These are phyloP conservation scores for Notarius lentiginosus DNA, from an alignment of 2,113 vertebrate genomes.

Conservation along the genomic window DNA sequence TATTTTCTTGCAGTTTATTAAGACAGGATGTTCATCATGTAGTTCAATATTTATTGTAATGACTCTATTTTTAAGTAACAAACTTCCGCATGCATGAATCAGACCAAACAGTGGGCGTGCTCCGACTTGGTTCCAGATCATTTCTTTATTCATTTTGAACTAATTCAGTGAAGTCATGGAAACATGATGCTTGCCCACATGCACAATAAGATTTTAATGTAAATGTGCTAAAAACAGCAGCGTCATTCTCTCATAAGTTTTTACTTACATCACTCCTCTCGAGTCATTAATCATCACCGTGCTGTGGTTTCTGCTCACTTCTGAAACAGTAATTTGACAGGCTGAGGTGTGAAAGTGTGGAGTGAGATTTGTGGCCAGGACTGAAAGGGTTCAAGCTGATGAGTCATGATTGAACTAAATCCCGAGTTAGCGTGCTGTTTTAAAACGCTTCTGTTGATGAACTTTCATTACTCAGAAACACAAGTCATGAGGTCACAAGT, in stretches of 20 bases:
- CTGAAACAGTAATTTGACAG: constrained; percentile 8
- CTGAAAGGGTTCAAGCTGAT: not conserved
- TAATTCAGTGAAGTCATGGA: not conserved
- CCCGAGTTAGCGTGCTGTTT: not conserved
- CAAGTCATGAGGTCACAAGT: not conserved
- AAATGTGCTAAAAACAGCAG: not conserved
- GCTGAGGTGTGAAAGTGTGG: constrained; percentile 2
- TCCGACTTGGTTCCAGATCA: not conserved
- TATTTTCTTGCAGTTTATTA: not conserved
- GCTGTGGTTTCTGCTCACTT: not conserved
- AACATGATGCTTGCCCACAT: no score
- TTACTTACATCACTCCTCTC: not conserved
- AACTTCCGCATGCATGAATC: not conserved
- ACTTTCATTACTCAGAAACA: constrained; percentile 10
- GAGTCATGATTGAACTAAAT: constrained; percentile 8
- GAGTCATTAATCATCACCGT: constrained; percentile 1
- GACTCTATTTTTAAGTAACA: not conserved
- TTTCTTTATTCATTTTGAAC: not conserved
- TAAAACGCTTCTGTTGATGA: constrained; percentile 1
- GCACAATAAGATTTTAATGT: not conserved
- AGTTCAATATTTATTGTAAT: not conserved
- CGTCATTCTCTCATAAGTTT: not conserved
- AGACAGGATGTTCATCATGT: not conserved
- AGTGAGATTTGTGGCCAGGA: not conserved
- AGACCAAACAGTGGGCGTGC: not conserved